A percentile compares a stretch with the other conserved stretches of the same genome.
These are phyloP conservation scores for Tetranychus truncatus DNA, from an alignment of 2,888 invertebrate genomes.

Conservation along the genomic window DNA sequence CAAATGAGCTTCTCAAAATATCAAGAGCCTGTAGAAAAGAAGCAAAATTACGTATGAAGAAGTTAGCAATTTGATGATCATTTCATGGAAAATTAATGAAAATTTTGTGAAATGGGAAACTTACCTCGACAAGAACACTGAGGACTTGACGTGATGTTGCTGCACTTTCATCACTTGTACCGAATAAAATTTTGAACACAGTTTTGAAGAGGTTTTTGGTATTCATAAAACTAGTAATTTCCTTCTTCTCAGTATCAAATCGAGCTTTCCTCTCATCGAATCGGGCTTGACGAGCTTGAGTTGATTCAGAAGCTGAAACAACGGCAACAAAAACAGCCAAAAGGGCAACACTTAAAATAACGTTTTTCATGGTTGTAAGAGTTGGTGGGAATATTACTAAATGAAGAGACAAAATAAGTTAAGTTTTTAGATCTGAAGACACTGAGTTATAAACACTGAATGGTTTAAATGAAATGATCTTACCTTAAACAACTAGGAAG, in stretches of 20 bases:
- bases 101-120: neutral
- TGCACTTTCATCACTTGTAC: constrained; percentile 27
- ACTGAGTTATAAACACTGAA: neutral
- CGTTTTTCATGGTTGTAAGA: neutral
- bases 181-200: constrained; percentile 27
- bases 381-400: neutral
- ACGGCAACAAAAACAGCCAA: neutral
- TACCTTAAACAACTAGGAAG: neutral
- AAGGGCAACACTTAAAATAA: neutral
- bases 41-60: too few species aligned
- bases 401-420: neutral
- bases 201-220: constrained; percentile 27
- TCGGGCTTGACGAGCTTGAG: constrained; percentile 13
- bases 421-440: neutral
- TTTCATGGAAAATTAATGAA: neutral
- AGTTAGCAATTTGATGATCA: neutral
- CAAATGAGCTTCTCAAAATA: constrained; percentile 76
- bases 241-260: constrained; percentile 25
- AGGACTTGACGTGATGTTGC: constrained; percentile 28
- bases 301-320: neutral
- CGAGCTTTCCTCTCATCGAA: constrained; percentile 22
- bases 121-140: constrained; percentile 24
- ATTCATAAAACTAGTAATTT: constrained; percentile 26
- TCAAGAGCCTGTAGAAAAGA: constrained; percentile 43
- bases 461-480: neutral